A percentile compares a stretch with the other conserved stretches of the same genome.
These are phyloP conservation scores for Halichoerus grypus DNA, from an alignment of 2,113 vertebrate genomes.

Conservation along the genomic window DNA sequence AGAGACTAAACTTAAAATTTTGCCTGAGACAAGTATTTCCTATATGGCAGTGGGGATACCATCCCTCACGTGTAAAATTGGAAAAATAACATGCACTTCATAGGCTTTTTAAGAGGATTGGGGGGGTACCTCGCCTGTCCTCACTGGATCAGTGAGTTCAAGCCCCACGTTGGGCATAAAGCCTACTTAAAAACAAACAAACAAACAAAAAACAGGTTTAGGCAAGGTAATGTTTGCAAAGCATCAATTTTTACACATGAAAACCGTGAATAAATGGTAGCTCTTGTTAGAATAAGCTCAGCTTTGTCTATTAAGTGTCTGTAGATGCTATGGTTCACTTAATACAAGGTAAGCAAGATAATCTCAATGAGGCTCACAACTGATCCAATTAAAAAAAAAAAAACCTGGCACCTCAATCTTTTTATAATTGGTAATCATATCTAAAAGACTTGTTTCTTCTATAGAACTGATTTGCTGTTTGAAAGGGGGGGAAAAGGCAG, in stretches of 20 bases:
- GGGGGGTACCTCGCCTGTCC: background rate
- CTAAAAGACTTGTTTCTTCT: background rate
- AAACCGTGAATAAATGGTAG: background rate
- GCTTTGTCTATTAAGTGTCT: slow-evolving; percentile 3
- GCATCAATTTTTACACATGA: background rate
- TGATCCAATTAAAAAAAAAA: background rate
- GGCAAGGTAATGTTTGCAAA: background rate
- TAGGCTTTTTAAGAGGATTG: background rate
- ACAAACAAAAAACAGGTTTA: background rate
- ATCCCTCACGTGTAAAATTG: background rate
- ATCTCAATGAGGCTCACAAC: background rate
- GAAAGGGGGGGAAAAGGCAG: background rate
- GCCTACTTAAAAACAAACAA: background rate
- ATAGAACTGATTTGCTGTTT: background rate
- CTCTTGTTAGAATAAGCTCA: background rate
- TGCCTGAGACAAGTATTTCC: background rate
- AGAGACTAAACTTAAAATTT: background rate
- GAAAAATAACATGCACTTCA: background rate
- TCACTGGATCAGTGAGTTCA: background rate
- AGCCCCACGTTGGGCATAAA: background rate
- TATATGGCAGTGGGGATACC: background rate
- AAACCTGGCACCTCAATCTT: background rate
- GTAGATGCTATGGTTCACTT: background rate
- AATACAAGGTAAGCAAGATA: background rate
- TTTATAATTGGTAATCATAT: slow-evolving; percentile 26